Base-by-base conservation (phyloP, 2,888 invertebrate genomes). In the Lasius fuliginosus region DNA sequence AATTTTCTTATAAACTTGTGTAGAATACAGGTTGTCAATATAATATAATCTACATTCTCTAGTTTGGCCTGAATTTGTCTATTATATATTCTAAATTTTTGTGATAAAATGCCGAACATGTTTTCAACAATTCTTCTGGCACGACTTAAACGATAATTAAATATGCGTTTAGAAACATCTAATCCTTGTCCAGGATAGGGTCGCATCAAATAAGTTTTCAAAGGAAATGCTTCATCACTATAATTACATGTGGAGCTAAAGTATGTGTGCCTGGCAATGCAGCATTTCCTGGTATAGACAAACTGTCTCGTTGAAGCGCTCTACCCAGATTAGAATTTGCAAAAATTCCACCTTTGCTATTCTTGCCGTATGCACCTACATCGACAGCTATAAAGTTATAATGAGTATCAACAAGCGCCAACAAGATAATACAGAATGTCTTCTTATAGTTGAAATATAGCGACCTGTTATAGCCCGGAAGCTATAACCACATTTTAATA, bases 331-430 rank as follows among this genome's bases (percentile, higher is more conserved):
- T 87, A 27, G 89, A 90, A 46, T 86, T 85, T 27, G 65, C 36
- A 60, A 90, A 91, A 75, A 90, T 85, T 9, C 87, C 87, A 30
- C 86, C 83, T 82, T 92, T 90, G 36, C 86, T 87, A 67, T 85
- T 86, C 65, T 82, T 88, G 1, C 91, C 90, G 71, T 87, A 89
- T 12, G 82, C 87, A 11, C 87, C 30, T 30, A 30, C 30, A 30
- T 30, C 88, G 6, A 91, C 86, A 64, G 90, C 90, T 58, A 87
- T 89, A 76, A 91, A 91, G 33, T 87, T 89, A 67, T 86, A 89
- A 69, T 86, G 60, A 30, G 30, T 3, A 30, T 30, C 30, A 30
- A 30, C 30, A 56, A 15, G 89, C 87, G 77, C 89, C 88, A 33
- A 88, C 89, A 88, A 69, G 15, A 89, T 87, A 27, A 87, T 85